Percentiles rank a stretch among this genome's conserved stretches.
These are phyloP conservation scores for Amblyopsis rosae DNA, from an alignment of 2,113 vertebrate genomes.

Conservation along the genomic window DNA sequence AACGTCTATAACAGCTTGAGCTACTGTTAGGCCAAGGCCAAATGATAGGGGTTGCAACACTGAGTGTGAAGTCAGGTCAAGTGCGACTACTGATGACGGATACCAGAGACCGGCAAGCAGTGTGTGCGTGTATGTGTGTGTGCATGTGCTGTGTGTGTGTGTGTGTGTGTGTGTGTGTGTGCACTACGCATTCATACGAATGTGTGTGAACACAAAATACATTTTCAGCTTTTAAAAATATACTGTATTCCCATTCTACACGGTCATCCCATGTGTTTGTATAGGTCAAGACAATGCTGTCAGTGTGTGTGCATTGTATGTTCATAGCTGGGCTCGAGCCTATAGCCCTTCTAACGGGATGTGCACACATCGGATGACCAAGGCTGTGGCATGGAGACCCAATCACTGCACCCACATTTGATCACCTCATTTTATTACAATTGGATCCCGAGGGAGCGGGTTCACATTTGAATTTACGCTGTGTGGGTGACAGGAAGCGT, in stretches of 20 bases:
- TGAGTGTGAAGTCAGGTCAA: constrained; percentile 5
- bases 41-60: constrained; percentile 20
- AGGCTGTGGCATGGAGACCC: constrained; percentile 72
- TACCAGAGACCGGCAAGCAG: not conserved
- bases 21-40: not conserved
- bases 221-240: too few species aligned
- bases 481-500: constrained; percentile 76
- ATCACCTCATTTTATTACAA: constrained; percentile 83
- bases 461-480: constrained; percentile 77
- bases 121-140: constrained; percentile 6
- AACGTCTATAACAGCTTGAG: constrained; percentile 2
- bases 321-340: constrained; percentile 32
- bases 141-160: constrained; percentile 17
- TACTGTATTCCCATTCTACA: too few species aligned
- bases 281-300: not conserved
- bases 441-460: constrained; percentile 75
- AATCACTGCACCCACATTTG: constrained; percentile 76
- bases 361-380: constrained; percentile 44
- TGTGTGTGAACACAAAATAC: not conserved
- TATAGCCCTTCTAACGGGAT: constrained; percentile 45
- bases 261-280: not conserved
- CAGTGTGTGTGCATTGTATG: constrained; percentile 24
- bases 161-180: constrained; percentile 5
- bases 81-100: too few species aligned
- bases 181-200: not conserved